These are phyloP conservation scores for Hesperia comma DNA, from an alignment of 2,888 invertebrate species.

Conservation along the genomic window DNA sequence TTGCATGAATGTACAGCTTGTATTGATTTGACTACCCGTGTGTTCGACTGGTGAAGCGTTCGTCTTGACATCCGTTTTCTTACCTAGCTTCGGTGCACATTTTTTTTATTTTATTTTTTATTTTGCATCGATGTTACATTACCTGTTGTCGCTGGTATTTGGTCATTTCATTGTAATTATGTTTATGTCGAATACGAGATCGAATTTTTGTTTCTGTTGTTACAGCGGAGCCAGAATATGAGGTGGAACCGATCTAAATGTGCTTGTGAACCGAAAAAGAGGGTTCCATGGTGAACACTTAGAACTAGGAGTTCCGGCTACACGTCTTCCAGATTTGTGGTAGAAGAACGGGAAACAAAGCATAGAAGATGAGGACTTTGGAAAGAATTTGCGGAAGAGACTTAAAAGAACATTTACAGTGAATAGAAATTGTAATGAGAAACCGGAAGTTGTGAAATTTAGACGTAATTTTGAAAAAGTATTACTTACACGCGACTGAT, in stretches of 20 bases:
- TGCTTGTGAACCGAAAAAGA: constrained; percentile 61
- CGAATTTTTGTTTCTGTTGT: constrained; percentile 61
- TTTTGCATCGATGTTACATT: constrained; percentile 15
- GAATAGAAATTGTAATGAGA: constrained; percentile 40
- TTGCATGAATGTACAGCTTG: constrained; percentile 22
- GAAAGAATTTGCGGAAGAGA: constrained; percentile 1
- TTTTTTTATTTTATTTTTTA: constrained; percentile 43
- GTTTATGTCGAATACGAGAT: constrained; percentile 32
- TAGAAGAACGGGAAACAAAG: not conserved
- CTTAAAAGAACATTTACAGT: constrained; percentile 34
- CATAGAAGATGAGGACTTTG: not conserved
- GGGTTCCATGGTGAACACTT: constrained; percentile 40
- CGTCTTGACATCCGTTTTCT: constrained; percentile 77
- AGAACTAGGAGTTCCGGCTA: not conserved
- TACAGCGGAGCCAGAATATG: constrained; percentile 76
- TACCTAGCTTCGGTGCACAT: constrained; percentile 46
- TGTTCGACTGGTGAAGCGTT: constrained; percentile 37
- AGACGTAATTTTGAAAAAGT: constrained; percentile 35
- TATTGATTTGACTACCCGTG: constrained; percentile 22
- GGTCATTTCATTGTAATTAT: not conserved
- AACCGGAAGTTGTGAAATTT: constrained; percentile 40
- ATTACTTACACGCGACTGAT: constrained; percentile 54
- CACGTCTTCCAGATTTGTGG: not conserved
- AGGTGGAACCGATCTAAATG: constrained; percentile 80
- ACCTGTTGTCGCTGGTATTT: constrained; percentile 1